Base-by-base conservation (phyloP, 2,888 invertebrate genomes). In the Dendrolimus houi region DNA sequence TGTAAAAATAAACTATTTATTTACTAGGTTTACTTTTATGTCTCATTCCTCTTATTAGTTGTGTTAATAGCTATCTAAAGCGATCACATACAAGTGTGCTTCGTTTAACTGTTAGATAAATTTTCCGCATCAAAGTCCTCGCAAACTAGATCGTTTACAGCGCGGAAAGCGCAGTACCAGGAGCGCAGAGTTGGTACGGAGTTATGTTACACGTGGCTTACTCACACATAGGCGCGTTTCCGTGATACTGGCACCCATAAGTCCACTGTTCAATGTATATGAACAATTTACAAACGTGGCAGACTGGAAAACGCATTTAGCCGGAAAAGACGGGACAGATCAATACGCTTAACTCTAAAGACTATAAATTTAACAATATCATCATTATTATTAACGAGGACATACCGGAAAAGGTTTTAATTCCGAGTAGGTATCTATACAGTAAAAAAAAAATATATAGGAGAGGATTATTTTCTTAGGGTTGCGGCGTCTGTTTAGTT, bases 111-210 rank as follows among this genome's bases (percentile, higher is more conserved):
- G 77, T 80, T 78, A 77, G 74, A 79, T 79, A 77, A 74, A 79
- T 80, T 81, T 83, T 83, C 83, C 78, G 74, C 80, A 74, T 75
- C 72, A 79, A 82, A 82, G 81, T 83, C 75, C 75, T 68, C 72
- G 72, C 74, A 77, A 81, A 81, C 81, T 81, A 79, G 80, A 81
- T 82, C 81, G 78, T 76, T 83, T 83, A 83, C 83, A 83, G 77
- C 82, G 75, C 61, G 66, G 71, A 74, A 79, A 69, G 72, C 71
- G 65, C 61, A 67, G 67, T 79, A 83, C 82, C 66, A 80, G 84
- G 83, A 60, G 64, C 58, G 70, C 77, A 83, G 75, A 64, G 63
- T 59, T 62, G 62, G 63, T 56, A 66, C 68, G 70, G 65, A 66
- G 67, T 66, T 67, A 63, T 59, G 68, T 83, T 83, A 83, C 83